Evolutionary conservation across 2,888 invertebrate species (phyloP).

Genomic region (Polyploca ridens): DNA sequence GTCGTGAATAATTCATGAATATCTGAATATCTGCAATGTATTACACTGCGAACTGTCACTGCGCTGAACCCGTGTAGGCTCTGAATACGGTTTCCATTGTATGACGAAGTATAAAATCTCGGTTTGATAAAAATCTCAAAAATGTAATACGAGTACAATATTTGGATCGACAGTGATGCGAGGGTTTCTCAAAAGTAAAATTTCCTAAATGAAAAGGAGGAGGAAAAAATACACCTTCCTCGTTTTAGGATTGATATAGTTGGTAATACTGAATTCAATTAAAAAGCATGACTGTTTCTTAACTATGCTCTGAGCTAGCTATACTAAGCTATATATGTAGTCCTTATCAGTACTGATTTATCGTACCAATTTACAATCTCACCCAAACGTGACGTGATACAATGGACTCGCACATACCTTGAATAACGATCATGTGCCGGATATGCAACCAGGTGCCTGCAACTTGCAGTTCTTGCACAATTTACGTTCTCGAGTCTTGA

Average conservation of each 20-base stretch:
- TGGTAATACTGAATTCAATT: too few species aligned
- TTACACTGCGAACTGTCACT: conserved; percentile 13
- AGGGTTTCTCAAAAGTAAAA: too few species aligned
- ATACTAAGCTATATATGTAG: too few species aligned
- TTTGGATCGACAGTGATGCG: too few species aligned
- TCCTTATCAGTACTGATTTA: not conserved
- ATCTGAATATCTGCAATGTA: conserved; percentile 17
- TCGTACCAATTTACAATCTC: conserved; percentile 8
- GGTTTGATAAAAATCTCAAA: not conserved
- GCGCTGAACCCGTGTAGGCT: conserved; percentile 11
- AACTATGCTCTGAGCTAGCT: too few species aligned
- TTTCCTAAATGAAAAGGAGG: too few species aligned
- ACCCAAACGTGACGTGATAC: conserved; percentile 4
- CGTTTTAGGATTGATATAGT: too few species aligned
- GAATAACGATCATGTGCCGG: conserved; percentile 29
- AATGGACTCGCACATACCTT: conserved; percentile 16
- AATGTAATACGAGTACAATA: not conserved
- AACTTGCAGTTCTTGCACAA: conserved; percentile 33
- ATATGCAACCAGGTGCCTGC: conserved; percentile 35
- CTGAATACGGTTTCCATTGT: conserved; percentile 4
- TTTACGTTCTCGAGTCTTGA: conserved; percentile 27
- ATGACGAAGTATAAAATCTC: too few species aligned
- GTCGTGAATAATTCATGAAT: conserved; percentile 21
- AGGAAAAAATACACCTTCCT: too few species aligned
- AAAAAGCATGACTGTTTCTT: too few species aligned